phyloP scores from a whole-genome alignment of 2,113 vertebrate species.

The Engraulis encrasicolus region DNA sequence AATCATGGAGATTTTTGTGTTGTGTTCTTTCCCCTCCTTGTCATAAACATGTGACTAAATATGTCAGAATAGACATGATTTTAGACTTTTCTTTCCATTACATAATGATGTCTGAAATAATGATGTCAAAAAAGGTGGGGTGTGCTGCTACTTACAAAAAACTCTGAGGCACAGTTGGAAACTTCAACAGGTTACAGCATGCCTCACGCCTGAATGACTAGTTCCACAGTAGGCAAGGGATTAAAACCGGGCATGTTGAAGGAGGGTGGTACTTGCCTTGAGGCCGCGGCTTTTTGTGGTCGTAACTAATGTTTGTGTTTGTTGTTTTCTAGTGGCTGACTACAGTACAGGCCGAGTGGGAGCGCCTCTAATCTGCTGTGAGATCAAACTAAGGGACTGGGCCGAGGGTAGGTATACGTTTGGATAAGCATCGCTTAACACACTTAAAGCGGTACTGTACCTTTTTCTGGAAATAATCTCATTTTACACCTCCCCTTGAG shows the following conservation, averaged over 20 bases:
- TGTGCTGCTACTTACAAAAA: not conserved
- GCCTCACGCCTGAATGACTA: not conserved
- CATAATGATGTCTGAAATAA: not conserved
- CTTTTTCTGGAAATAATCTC: too few species aligned
- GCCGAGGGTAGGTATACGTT: slow-evolving; percentile 85
- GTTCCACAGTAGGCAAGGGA: not conserved
- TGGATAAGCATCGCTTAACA: too few species aligned
- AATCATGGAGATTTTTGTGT: too few species aligned
- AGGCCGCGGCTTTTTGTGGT: not conserved
- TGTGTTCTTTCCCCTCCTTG: too few species aligned
- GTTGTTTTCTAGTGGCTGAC: slow-evolving; percentile 64
- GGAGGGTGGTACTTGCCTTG: not conserved
- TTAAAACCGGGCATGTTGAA: not conserved
- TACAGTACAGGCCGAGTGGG: slow-evolving; percentile 94
- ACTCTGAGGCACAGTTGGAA: not conserved
- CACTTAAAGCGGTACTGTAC: too few species aligned
- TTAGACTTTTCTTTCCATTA: not conserved
- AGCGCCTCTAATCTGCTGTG: slow-evolving; percentile 94
- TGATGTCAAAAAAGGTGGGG: not conserved
- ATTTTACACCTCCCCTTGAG: too few species aligned
- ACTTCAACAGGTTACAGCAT: not conserved
- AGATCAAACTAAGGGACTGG: slow-evolving; percentile 92
- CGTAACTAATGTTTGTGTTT: not conserved
- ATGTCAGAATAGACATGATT: too few species aligned
- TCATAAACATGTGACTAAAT: too few species aligned